Conservation (phyloP, 2,113 vertebrate species). For the Camelus dromedarius region DNA sequence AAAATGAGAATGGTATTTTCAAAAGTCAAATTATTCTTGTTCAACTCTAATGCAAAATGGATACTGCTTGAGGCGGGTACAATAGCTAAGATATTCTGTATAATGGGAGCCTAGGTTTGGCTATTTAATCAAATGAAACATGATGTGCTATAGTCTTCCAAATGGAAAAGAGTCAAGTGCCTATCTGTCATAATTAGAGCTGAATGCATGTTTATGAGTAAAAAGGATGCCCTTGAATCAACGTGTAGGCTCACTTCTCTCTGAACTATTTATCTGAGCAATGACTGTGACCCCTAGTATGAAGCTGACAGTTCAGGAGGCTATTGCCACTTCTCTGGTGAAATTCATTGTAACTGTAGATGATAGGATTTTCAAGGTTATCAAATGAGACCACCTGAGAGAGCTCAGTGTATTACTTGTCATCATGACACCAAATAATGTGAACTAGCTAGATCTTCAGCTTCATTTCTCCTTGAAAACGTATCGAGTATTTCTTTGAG, state of each 20-base stretch:
- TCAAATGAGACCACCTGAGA: slow-evolving; percentile 42
- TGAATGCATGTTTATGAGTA: slow-evolving; percentile 57
- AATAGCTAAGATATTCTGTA: slow-evolving; percentile 62
- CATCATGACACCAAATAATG: slow-evolving; percentile 77
- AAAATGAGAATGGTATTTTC: slow-evolving; percentile 74
- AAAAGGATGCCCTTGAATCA: slow-evolving; percentile 22
- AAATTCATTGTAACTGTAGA: slow-evolving; percentile 57
- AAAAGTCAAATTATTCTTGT: slow-evolving; percentile 78
- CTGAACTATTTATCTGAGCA: slow-evolving; percentile 41
- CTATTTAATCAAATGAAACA: slow-evolving; percentile 77
- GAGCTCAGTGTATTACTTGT: slow-evolving; percentile 71
- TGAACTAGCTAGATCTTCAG: slow-evolving; percentile 69
- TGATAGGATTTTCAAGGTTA: slow-evolving; percentile 58
- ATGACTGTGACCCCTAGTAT: neutral
- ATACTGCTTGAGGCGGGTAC: slow-evolving; percentile 52
- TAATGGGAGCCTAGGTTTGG: slow-evolving; percentile 45
- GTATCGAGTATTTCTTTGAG: slow-evolving; percentile 73
- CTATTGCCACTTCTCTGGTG: slow-evolving; percentile 3
- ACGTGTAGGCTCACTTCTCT: slow-evolving; percentile 10
- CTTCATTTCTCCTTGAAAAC: slow-evolving; percentile 70
- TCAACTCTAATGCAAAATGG: slow-evolving; percentile 70
- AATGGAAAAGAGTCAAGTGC: neutral
- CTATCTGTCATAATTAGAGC: neutral
- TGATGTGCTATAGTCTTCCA: neutral
- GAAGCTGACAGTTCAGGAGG: neutral